Evolutionary conservation across 2,113 vertebrate species (phyloP).

Genomic region (Chamaetylas fuelleborni): DNA sequence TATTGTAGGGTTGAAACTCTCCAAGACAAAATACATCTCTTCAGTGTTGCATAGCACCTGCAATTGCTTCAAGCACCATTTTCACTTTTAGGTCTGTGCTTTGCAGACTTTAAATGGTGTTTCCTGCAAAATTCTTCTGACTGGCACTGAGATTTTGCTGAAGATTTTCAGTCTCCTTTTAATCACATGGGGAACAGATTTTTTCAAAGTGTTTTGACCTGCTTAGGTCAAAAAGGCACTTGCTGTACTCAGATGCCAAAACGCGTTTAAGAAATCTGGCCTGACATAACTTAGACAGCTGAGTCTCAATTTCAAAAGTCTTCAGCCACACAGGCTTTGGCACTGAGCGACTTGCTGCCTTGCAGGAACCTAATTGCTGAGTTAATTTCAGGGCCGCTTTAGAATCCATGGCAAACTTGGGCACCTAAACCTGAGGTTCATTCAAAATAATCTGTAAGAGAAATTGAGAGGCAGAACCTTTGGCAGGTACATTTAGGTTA

Average conservation of each 20-base stretch:
- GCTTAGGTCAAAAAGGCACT: conserved; percentile 51
- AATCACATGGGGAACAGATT: conserved; percentile 48
- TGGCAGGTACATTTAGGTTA: neutral
- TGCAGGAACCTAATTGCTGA: neutral
- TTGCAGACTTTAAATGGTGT: neutral
- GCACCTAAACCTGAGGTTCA: neutral
- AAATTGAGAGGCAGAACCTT: neutral
- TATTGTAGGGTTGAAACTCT: neutral
- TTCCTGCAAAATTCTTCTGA: conserved; percentile 13
- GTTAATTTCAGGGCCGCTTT: neutral
- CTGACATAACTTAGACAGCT: conserved; percentile 31
- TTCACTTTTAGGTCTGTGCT: neutral
- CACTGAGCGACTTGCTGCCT: neutral
- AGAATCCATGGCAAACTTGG: neutral
- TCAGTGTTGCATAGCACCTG: neutral
- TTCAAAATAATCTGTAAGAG: neutral
- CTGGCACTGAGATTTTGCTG: neutral
- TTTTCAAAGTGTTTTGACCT: conserved; percentile 59
- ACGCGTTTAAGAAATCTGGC: conserved; percentile 13
- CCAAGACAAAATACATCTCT: neutral
- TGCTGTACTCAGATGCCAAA: conserved; percentile 43
- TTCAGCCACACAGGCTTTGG: neutral
- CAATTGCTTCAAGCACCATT: neutral
- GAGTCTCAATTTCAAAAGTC: conserved; percentile 52
- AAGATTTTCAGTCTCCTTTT: conserved; percentile 22